Percentiles rank a stretch among this genome's conserved stretches.
phyloP scores from a whole-genome alignment of 1,140 invertebrate genomes.

The Eumeta japonica region DNA sequence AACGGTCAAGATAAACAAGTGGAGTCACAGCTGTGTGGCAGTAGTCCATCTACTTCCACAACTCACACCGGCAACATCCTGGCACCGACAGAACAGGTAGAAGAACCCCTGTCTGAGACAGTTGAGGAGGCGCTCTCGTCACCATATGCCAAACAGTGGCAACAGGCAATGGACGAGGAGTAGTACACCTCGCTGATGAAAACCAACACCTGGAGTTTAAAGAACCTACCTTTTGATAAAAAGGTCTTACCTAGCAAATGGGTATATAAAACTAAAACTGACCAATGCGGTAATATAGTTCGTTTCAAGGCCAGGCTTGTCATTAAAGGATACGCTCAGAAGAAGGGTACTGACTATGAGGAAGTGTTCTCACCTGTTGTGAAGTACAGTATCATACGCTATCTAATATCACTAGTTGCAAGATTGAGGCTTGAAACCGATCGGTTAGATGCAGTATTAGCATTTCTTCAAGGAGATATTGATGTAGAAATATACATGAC shows the following conservation, averaged over 20 bases:
- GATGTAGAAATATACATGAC: conserved; percentile 43
- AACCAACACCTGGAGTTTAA: no score
- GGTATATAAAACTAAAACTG: conserved; percentile 15
- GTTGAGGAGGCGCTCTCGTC: conserved; percentile 25
- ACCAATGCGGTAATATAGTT: conserved; percentile 9
- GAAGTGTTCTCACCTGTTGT: no score
- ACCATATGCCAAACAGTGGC: conserved; percentile 23
- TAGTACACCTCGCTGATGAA: conserved; percentile 24
- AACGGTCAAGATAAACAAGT: no score
- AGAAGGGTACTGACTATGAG: conserved; percentile 20
- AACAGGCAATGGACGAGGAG: conserved; percentile 34
- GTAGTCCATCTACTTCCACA: no score
- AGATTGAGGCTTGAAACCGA: conserved; percentile 19
- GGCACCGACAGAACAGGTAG: no score
- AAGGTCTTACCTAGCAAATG: conserved; percentile 21
- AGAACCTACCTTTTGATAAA: no score
- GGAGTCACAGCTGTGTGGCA: no score
- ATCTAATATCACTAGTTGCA: conserved; percentile 23
- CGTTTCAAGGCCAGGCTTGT: conserved; percentile 20
- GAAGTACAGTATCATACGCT: conserved; percentile 14
- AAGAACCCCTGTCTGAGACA: no score
- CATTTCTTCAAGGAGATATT: no score
- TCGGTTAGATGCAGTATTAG: conserved; percentile 33
- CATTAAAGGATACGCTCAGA: conserved; percentile 21
- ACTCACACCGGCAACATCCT: no score